Evolutionary conservation across 2,797 vertebrate species (phyloP).

Genomic region (Microhierax caerulescens): DNA sequence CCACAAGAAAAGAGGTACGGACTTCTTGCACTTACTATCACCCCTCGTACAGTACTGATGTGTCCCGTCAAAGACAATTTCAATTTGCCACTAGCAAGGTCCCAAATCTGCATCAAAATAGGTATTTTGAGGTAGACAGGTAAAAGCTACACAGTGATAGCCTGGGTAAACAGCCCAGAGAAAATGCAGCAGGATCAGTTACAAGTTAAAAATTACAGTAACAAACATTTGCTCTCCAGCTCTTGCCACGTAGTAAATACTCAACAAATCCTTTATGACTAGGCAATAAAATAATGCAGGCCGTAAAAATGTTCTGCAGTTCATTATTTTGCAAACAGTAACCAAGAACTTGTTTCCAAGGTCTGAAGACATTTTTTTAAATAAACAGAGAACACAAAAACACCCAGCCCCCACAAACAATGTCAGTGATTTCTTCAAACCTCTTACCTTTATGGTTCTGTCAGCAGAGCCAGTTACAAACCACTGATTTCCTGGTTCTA

Average conservation of each 20-base stretch:
- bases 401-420: background rate
- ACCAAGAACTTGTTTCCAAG: background rate
- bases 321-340: background rate
- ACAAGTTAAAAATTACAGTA: background rate
- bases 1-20: slow-evolving; percentile 98
- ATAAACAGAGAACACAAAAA: background rate
- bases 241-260: background rate
- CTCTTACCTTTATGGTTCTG: slow-evolving; percentile 93
- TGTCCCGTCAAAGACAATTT: slow-evolving; percentile 96
- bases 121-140: background rate
- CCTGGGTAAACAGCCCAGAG: background rate
- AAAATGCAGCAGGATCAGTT: too few relatives aligned
- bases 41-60: slow-evolving; percentile 95
- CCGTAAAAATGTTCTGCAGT: background rate
- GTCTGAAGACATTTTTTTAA: background rate
- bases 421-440: background rate
- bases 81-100: slow-evolving; percentile 93
- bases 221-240: background rate
- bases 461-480: slow-evolving; percentile 98
- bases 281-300: background rate
- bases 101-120: slow-evolving; percentile 88
- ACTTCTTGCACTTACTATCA: slow-evolving; percentile 92
- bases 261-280: background rate
- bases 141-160: background rate
- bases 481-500: slow-evolving; percentile 98